Evolutionary conservation across 2,797 vertebrate species (phyloP).

Genomic region (Poecilia velifera): DNA sequence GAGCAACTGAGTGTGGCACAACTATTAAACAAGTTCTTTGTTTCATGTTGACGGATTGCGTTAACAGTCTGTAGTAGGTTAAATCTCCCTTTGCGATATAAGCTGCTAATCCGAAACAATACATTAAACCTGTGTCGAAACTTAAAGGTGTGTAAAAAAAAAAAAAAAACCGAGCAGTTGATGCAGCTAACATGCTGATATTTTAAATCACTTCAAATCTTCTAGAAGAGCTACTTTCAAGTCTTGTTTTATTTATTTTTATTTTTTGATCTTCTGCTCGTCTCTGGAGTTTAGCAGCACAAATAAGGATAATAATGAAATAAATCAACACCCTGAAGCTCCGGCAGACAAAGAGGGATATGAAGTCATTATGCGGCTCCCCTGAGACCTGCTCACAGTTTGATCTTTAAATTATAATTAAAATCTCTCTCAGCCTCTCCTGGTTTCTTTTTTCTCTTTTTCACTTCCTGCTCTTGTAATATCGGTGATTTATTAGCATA

Average conservation of each 20-base stretch:
- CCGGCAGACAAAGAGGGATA: constrained; percentile 42
- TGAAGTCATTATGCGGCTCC: constrained; percentile 76
- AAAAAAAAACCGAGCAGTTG: neutral
- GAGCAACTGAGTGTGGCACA: neutral
- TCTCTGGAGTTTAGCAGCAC: constrained; percentile 40
- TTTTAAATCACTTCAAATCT: neutral
- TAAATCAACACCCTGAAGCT: constrained; percentile 39
- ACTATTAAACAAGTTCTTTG: neutral
- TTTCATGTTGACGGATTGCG: neutral
- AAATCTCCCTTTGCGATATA: neutral
- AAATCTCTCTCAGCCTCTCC: constrained; percentile 76
- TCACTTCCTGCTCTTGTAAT: constrained; percentile 66
- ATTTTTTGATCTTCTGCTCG: constrained; percentile 2
- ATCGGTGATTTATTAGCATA: constrained; percentile 78
- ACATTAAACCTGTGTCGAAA: neutral
- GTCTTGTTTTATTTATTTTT: neutral
- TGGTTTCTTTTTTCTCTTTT: constrained; percentile 21
- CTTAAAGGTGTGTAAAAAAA: neutral
- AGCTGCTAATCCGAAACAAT: neutral
- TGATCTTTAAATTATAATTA: constrained; percentile 84
- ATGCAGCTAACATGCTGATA: neutral
- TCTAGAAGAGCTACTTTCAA: neutral
- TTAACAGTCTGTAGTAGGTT: neutral
- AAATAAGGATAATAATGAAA: constrained; percentile 42
- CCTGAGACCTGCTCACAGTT: constrained; percentile 74